Base-by-base conservation (phyloP, 2,113 vertebrate genomes). In the Manacus vitellinus region DNA sequence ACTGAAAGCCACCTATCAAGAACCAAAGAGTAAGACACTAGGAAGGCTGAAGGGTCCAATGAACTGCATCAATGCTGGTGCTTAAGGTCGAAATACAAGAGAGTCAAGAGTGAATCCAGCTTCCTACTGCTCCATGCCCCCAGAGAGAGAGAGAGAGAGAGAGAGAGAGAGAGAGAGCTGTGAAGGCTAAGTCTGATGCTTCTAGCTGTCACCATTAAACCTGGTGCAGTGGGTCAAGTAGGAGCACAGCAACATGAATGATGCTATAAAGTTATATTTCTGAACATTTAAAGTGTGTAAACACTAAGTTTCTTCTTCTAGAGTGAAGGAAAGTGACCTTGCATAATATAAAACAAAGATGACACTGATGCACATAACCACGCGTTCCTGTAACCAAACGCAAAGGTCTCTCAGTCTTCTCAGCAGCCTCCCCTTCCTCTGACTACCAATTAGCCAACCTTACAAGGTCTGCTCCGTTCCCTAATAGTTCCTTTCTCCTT, bases 181-280 rank as follows among this genome's bases (percentile, higher is more conserved):
- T 3, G 3, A 77, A 77, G 51, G 27, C 61, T 78, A 47, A 78
- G 89, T 67, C 27, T 72, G 66, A 91, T 67, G 61, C 18, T 88
- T 11, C 65, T 62, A 74, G 23, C 12, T 77, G 56, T 72, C 56
- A 84, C 59, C 61, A 49, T 21, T 85, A 92, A 88, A 95, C 83
- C 88, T 46, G 68, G 39, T 61, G 52, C 75, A 86, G 79, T 90
- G 79, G 88, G 95, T 88, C 88, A 89, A 88, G 41, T 37, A 22
- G 51, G 67, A 94, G 72, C 35, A 71, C 39, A 86, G 56, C 73
- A 92, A 80, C 17, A 21, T 52, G 85, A 66, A 37, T 11, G 2
- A 61, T 21, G 30, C 65, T 79, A 51, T 93, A 88, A 95, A 94
- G 68, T 81, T 93, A 65, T 94, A 96, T 90, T 94, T 94, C 88